These are phyloP conservation scores for Oscheius sp. DNA, from an alignment of 2,888 invertebrate species.

Conservation along the genomic window DNA sequence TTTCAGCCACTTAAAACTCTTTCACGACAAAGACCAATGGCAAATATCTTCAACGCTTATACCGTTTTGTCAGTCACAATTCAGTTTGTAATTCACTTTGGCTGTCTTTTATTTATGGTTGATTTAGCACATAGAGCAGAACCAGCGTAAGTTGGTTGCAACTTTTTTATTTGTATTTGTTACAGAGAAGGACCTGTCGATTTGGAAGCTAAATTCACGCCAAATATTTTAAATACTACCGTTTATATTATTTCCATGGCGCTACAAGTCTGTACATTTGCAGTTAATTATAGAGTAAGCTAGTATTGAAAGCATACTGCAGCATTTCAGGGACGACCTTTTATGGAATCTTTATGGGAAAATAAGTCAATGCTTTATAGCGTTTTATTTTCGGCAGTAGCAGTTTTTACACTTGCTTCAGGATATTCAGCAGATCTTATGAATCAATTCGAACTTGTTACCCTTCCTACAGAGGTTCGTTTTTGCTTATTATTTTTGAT, in stretches of 20 bases:
- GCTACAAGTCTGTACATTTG: conserved; percentile 95
- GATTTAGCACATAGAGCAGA: conserved; percentile 70
- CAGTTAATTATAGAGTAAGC: conserved; percentile 94
- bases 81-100: conserved; percentile 94
- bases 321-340: conserved; percentile 88
- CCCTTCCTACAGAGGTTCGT: conserved; percentile 85
- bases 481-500: background rate
- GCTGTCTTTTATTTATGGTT: conserved; percentile 87
- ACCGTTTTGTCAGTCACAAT: conserved; percentile 91
- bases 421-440: conserved; percentile 83
- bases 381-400: conserved; percentile 82
- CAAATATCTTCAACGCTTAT: conserved; percentile 97
- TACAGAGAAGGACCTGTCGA: conserved; percentile 62
- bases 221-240: conserved; percentile 93
- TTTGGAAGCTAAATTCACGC: conserved; percentile 78
- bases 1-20: conserved; percentile 85
- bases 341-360: conserved; percentile 93
- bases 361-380: conserved; percentile 93
- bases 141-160: conserved; percentile 51
- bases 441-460: conserved; percentile 90
- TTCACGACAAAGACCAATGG: conserved; percentile 91
- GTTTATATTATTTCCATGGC: conserved; percentile 98
- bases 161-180: no score
- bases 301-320: background rate
- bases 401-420: conserved; percentile 82